Conservation (phyloP, 2,113 vertebrate genomes). For the Perccottus glenii region DNA sequence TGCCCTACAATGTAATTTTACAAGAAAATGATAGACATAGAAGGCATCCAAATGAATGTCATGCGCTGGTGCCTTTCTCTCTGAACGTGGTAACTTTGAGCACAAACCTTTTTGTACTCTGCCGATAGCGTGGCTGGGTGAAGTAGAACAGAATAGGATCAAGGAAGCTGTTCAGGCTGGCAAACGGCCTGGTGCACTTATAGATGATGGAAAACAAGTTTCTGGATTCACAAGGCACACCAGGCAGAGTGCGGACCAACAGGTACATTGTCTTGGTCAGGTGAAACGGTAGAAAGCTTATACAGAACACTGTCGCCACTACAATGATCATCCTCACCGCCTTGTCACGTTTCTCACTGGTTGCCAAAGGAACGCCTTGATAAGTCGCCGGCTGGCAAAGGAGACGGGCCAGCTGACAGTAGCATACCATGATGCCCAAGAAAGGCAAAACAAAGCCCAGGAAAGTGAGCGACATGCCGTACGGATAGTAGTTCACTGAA, state of each 20-base stretch:
- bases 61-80: slow-evolving; percentile 53
- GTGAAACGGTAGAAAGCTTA: slow-evolving; percentile 97
- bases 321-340: slow-evolving; percentile 90
- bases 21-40: slow-evolving; percentile 1
- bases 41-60: slow-evolving; percentile 15
- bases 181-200: slow-evolving; percentile 92
- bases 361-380: slow-evolving; percentile 60
- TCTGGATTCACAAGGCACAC: slow-evolving; percentile 70
- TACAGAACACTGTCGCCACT: slow-evolving; percentile 85
- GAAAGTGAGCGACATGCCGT: slow-evolving; percentile 90
- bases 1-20: not conserved
- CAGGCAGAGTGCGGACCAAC: slow-evolving; percentile 79
- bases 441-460: slow-evolving; percentile 92
- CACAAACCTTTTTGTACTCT: slow-evolving; percentile 81
- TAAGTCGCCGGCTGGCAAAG: slow-evolving; percentile 82
- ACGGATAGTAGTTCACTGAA: slow-evolving; percentile 87
- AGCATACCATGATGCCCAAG: slow-evolving; percentile 85
- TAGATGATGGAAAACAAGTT: slow-evolving; percentile 90
- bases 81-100: slow-evolving; percentile 82
- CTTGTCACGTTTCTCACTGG: slow-evolving; percentile 83
- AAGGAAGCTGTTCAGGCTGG: slow-evolving; percentile 95
- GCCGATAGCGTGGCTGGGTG: slow-evolving; percentile 87
- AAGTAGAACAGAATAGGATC: slow-evolving; percentile 98
- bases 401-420: slow-evolving; percentile 86
- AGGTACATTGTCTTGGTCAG: slow-evolving; percentile 94